A percentile compares a stretch with the other conserved stretches of the same genome.
phyloP scores from a whole-genome alignment of 2,113 vertebrate species.

The Centropus bengalensis region DNA sequence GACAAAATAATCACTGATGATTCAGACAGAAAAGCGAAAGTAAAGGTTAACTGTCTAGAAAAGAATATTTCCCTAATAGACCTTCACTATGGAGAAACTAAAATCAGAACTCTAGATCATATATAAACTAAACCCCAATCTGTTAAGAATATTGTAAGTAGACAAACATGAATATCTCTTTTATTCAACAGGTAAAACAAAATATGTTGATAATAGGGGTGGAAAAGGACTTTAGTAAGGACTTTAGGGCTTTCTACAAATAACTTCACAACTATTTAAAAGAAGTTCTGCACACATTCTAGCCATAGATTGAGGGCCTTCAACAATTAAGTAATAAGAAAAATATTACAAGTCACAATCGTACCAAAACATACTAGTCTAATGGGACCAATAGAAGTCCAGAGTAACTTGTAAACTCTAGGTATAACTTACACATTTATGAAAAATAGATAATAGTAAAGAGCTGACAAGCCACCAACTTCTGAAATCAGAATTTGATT shows the following conservation, averaged over 20 bases:
- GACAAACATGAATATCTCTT: neutral
- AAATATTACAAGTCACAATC: neutral
- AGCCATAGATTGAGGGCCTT: neutral
- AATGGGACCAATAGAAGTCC: neutral
- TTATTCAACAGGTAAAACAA: neutral
- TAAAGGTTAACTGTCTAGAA: conserved; percentile 55
- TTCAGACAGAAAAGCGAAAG: conserved; percentile 19
- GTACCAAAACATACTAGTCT: neutral
- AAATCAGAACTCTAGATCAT: neutral
- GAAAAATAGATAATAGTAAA: neutral
- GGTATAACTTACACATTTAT: accelerated
- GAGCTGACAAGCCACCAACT: neutral
- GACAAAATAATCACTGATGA: conserved; percentile 51
- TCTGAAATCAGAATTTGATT: neutral
- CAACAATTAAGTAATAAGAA: neutral
- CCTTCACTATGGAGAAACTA: neutral
- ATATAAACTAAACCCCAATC: neutral
- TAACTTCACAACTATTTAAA: neutral
- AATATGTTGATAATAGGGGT: neutral
- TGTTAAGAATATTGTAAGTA: neutral
- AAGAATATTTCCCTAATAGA: conserved; percentile 17
- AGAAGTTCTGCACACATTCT: neutral
- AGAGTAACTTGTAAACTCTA: neutral
- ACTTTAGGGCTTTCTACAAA: neutral
- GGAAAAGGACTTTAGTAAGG: neutral